A percentile compares a stretch with the other conserved stretches of the same genome.
phyloP scores from a whole-genome alignment of 2,888 invertebrate species.

The Drosophila antonietae region DNA sequence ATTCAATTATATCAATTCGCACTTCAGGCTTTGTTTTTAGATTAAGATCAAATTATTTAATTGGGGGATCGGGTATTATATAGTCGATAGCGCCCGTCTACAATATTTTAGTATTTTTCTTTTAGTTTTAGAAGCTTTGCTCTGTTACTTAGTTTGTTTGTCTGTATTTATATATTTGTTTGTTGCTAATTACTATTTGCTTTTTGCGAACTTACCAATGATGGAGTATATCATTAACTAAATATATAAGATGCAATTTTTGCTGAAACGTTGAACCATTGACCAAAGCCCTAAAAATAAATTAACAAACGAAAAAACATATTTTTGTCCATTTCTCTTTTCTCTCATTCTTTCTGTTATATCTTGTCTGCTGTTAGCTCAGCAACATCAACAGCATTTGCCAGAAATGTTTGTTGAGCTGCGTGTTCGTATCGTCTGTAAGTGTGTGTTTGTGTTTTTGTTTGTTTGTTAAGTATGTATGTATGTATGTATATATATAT shows the following conservation, averaged over 20 bases:
- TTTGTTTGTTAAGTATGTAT: neutral
- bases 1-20: too few relatives aligned
- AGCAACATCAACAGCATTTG: slow-evolving; percentile 64
- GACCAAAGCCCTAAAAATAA: slow-evolving; percentile 86
- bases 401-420: slow-evolving; percentile 44
- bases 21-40: too few relatives aligned
- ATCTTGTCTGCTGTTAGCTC: slow-evolving; percentile 48
- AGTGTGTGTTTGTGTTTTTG: slow-evolving; percentile 13
- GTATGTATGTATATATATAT: slow-evolving; percentile 1
- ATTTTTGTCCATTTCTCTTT: slow-evolving; percentile 71
- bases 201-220: slow-evolving; percentile 91
- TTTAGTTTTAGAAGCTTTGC: slow-evolving; percentile 1
- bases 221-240: slow-evolving; percentile 99
- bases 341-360: slow-evolving; percentile 31
- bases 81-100: neutral
- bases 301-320: slow-evolving; percentile 84
- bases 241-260: slow-evolving; percentile 98
- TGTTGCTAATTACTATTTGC: slow-evolving; percentile 13
- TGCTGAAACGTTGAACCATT: slow-evolving; percentile 92
- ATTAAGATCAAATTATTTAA: too few relatives aligned
- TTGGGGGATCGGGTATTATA: neutral
- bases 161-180: slow-evolving; percentile 1
- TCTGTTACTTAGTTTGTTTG: slow-evolving; percentile 49
- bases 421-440: slow-evolving; percentile 20
- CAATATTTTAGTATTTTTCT: neutral